Base-by-base conservation (phyloP, 2,888 invertebrate species). In the Pelosia muscerda region DNA sequence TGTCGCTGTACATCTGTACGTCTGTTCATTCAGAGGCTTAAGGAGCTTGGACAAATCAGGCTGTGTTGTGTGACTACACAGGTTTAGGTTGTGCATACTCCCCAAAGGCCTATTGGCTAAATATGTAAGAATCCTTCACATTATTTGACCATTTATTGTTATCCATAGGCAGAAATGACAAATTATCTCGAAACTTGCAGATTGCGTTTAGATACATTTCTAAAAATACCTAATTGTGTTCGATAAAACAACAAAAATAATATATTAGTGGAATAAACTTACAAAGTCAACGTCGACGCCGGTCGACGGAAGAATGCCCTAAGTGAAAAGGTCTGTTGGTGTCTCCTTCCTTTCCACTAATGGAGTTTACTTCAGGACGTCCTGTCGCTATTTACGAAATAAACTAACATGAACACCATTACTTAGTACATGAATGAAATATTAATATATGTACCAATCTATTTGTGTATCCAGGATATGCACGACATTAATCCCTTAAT, bases 301-400 rank as follows among this genome's bases (percentile, higher is more conserved):
- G 84, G 81, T 80, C 77, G 80, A 65, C 79, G 81, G 86, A 86
- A 86, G 49, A 86, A 86, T 84, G 81, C 84, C 76, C 85, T 87
- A 88, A 89, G 86, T 88, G 88, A 82, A 84, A 86, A 86, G 80
- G 83, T 81, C 85, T 84, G 84, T 76, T 81, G 74, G 77, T 81
- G 86, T 82, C 80, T 82, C 75, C 78, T 79, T 79, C 79, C 73
- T 75, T 82, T 78, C 71, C 72, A 74, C 84, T 90, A 90, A 90
- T 90, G 85, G 85, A 89, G 88, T 89, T 90, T 88, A 77, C 83
- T 86, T 78, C 78, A 81, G 76, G 74, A 79, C 72, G 72, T 74
- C 81, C 79, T 81, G 80, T 74, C 82, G 75, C 76, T 77, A 81
- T 77, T 77, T 81, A 80, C 75, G 69, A 79, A 80, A 83, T 82